These are phyloP conservation scores for Brachypodius melanocephalos DNA, from an alignment of 2,113 vertebrate species.

Conservation along the genomic window DNA sequence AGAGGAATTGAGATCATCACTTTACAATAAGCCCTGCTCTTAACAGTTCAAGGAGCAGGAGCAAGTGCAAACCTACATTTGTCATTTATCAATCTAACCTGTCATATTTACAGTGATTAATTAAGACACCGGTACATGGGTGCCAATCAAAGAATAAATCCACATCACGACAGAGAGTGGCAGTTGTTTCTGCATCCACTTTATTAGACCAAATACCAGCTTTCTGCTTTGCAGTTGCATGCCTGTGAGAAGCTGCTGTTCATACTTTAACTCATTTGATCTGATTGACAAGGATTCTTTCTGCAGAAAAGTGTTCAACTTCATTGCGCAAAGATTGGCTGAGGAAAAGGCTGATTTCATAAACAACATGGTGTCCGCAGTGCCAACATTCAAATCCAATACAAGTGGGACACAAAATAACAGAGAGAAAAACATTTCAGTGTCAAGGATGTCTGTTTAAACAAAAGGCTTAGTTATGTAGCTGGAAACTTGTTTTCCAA, in stretches of 20 bases:
- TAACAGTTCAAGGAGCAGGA: conserved; percentile 52
- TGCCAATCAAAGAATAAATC: conserved; percentile 10
- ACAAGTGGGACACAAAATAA: background rate
- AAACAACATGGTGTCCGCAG: background rate
- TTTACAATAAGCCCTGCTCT: conserved; percentile 44
- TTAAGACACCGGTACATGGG: background rate
- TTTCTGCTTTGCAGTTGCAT: background rate
- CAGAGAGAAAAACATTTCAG: conserved; percentile 10
- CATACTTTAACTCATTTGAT: background rate
- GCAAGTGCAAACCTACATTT: conserved; percentile 46
- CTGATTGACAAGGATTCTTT: background rate
- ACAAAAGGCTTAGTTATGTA: background rate
- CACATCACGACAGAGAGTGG: background rate
- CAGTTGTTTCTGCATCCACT: background rate
- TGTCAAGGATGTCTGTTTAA: conserved; percentile 20
- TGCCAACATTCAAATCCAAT: background rate
- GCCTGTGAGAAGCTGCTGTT: background rate
- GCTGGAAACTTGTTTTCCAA: conserved; percentile 28
- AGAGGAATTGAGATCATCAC: conserved; percentile 60
- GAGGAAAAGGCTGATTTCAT: background rate
- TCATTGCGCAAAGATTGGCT: background rate
- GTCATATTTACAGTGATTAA: conserved; percentile 61
- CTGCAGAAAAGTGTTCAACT: background rate
- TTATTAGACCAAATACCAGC: background rate
- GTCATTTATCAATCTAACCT: conserved; percentile 57